Percentiles rank a stretch among this genome's conserved stretches.
Evolutionary conservation across 2,888 invertebrate genomes (phyloP).

Genomic region (Erebia ligea): DNA sequence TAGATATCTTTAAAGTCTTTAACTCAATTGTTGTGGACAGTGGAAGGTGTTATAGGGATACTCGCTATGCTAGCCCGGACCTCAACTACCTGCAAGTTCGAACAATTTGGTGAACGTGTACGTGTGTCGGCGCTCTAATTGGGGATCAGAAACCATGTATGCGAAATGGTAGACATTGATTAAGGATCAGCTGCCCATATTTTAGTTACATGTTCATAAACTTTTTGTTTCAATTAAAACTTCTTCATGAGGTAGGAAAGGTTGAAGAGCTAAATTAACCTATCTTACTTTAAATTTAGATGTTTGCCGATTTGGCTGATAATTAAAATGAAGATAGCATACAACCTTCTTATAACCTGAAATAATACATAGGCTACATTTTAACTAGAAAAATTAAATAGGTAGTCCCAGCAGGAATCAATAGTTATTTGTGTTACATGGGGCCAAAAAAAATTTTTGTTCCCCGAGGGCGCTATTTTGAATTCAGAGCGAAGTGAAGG

Average conservation of each 20-base stretch:
- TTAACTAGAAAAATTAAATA: no score
- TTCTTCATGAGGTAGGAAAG: neutral
- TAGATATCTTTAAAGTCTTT: neutral
- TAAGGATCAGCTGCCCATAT: slow-evolving; percentile 12
- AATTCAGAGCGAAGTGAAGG: no score
- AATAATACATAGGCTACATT: no score
- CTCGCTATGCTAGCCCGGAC: neutral
- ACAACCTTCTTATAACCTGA: no score
- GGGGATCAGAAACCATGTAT: slow-evolving; percentile 51
- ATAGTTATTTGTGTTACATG: no score
- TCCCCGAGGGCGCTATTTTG: no score
- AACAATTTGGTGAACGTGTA: slow-evolving; percentile 59
- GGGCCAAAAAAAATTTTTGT: no score
- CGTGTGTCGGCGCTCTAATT: slow-evolving; percentile 65
- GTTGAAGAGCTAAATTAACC: neutral
- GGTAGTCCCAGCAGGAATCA: no score
- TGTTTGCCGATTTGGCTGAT: no score
- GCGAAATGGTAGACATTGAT: slow-evolving; percentile 11
- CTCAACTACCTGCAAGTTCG: slow-evolving; percentile 43
- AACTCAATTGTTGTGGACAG: neutral
- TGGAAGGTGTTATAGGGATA: slow-evolving; percentile 2
- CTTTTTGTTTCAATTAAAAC: slow-evolving; percentile 14
- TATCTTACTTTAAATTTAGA: neutral
- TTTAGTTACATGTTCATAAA: slow-evolving; percentile 2
- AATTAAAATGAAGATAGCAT: no score